Conservation (phyloP, 1,140 invertebrate genomes). For the Drosophila ohnishii region DNA sequence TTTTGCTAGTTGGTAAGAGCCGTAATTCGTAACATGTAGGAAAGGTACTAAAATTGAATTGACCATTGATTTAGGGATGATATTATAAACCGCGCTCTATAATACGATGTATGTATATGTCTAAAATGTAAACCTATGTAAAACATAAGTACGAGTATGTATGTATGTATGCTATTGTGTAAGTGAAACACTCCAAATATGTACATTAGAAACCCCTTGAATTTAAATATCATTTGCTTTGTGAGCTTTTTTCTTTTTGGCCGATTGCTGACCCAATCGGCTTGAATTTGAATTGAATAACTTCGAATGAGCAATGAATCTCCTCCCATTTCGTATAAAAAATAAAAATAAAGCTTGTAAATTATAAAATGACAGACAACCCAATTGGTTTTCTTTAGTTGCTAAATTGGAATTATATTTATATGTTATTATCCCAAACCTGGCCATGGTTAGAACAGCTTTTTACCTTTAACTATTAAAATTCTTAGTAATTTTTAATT, state of each 20-base stretch:
- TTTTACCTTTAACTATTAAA: not conserved
- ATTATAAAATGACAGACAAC: conserved; percentile 49
- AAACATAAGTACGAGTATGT: conserved; percentile 71
- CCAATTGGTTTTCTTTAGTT: conserved; percentile 17
- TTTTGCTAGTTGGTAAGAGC: conserved; percentile 55
- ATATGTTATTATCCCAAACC: not conserved
- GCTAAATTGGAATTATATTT: conserved; percentile 7
- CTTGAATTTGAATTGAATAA: conserved; percentile 19
- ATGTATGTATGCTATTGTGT: conserved; percentile 57
- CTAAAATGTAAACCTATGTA: conserved; percentile 75
- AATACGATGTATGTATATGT: conserved; percentile 67
- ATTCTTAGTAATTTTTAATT: not conserved
- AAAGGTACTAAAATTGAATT: conserved; percentile 59
- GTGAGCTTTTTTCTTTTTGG: conserved; percentile 1
- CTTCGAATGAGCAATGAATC: conserved; percentile 37
- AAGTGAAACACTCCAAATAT: conserved; percentile 79
- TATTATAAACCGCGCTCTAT: conserved; percentile 51
- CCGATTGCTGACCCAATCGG: conserved; percentile 24
- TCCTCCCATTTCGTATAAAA: conserved; percentile 45
- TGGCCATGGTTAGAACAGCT: no score
- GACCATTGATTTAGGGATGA: conserved; percentile 51
- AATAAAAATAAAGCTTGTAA: conserved; percentile 72
- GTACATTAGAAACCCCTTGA: conserved; percentile 61
- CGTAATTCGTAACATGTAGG: conserved; percentile 45
- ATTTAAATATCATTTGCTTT: conserved; percentile 59